Conservation (phyloP, 2,113 vertebrate species). For the Monopterus albus region DNA sequence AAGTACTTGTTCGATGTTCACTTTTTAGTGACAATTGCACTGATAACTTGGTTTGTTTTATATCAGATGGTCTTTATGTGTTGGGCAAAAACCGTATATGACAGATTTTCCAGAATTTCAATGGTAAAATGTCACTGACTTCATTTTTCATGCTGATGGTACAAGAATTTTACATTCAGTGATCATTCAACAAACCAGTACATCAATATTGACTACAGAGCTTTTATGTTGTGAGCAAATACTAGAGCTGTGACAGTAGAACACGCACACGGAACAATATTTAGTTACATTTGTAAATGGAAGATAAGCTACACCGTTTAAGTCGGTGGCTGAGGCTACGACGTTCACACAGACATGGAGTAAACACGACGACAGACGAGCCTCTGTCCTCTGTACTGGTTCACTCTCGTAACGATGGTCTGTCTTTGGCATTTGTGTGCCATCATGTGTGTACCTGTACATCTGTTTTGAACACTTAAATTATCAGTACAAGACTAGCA, state of each 20-base stretch:
- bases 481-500: conserved; percentile 51
- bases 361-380: conserved; percentile 43
- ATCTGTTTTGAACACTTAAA: conserved; percentile 35
- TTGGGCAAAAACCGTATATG: conserved; percentile 1
- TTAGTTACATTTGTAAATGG: conserved; percentile 35
- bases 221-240: conserved; percentile 39
- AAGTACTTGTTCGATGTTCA: too few relatives aligned
- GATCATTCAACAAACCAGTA: conserved; percentile 25
- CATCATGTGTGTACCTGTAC: conserved; percentile 21
- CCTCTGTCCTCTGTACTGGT: conserved; percentile 6
- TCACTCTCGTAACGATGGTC: not conserved
- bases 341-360: conserved; percentile 32
- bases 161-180: conserved; percentile 55
- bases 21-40: too few relatives aligned
- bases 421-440: conserved; percentile 58
- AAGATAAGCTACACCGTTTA: conserved; percentile 30
- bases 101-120: not conserved
- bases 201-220: conserved; percentile 42
- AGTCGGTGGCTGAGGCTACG: conserved; percentile 33
- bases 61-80: conserved; percentile 5
- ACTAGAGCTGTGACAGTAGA: conserved; percentile 43
- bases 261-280: conserved; percentile 37
- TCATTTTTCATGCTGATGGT: conserved; percentile 33
- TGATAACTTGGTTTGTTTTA: not conserved
- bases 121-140: not conserved